Conservation (phyloP, 2,113 vertebrate genomes). For the Casuarius casuarius region DNA sequence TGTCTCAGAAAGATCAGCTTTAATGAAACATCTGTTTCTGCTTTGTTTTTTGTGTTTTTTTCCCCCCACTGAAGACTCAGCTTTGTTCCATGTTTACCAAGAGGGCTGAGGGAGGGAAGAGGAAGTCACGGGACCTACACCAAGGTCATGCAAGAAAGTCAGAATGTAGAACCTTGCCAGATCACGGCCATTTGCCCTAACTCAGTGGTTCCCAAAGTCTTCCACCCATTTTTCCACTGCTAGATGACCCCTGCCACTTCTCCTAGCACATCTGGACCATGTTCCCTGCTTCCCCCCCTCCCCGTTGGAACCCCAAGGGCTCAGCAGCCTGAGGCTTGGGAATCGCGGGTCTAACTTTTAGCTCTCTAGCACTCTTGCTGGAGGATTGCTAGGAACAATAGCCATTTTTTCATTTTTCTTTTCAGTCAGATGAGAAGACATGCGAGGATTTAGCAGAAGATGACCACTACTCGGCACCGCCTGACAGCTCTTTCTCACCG, state of each 20-base stretch:
- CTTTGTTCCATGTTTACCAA: not conserved
- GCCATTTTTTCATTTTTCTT: not conserved
- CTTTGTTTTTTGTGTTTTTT: not conserved
- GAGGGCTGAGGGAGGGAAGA: not conserved
- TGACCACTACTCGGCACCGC: conserved; percentile 63
- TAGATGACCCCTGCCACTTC: not conserved
- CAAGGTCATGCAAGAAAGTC: not conserved
- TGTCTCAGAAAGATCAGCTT: not conserved
- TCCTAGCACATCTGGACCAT: no score
- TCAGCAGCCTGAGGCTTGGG: not conserved
- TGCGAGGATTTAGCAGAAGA: conserved; percentile 85
- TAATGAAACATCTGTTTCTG: conserved; percentile 14
- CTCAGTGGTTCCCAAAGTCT: not conserved
- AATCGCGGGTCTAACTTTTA: not conserved
- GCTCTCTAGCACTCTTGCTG: not conserved
- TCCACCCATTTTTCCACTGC: not conserved
- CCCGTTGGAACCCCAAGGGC: not conserved
- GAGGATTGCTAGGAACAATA: not conserved
- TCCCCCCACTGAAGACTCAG: not conserved
- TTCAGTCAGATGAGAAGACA: conserved; percentile 76
- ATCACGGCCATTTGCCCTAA: not conserved
- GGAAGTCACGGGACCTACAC: not conserved
- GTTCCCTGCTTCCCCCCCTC: not conserved
- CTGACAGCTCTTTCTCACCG: not conserved
- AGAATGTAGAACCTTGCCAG: not conserved